Conservation (phyloP, 23 tunicate genomes). For the Styela clava region DNA sequence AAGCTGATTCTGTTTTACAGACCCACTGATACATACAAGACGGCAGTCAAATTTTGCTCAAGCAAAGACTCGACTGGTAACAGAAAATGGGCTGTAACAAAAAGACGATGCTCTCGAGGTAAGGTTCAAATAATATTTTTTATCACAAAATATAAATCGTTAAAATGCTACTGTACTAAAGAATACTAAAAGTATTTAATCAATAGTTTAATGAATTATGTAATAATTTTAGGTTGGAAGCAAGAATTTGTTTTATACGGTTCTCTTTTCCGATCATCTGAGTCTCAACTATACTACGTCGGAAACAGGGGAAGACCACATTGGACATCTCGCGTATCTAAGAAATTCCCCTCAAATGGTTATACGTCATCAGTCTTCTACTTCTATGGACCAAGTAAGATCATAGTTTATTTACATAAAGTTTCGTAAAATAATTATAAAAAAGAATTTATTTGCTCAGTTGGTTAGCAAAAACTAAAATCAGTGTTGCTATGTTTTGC, state of each 20-base stretch:
- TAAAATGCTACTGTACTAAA: too few species aligned
- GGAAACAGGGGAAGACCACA: slow-evolving; percentile 44
- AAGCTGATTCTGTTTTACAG: too few species aligned
- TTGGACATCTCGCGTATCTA: slow-evolving; percentile 47
- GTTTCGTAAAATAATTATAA: slow-evolving; percentile 1
- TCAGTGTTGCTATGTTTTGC: too few species aligned
- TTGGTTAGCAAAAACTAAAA: too few species aligned
- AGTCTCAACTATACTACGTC: slow-evolving; percentile 21
- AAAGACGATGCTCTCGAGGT: slow-evolving; percentile 41
- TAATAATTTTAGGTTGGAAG: slow-evolving; percentile 67
- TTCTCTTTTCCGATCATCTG: neutral
- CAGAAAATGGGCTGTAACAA: slow-evolving; percentile 28
- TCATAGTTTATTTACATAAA: neutral
- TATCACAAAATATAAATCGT: too few species aligned
- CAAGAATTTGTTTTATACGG: slow-evolving; percentile 45
- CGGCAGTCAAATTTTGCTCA: slow-evolving; percentile 28
- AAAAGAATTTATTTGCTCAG: too few species aligned
- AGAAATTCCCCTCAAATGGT: slow-evolving; percentile 40
- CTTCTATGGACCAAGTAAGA: slow-evolving; percentile 67
- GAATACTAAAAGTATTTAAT: too few species aligned
- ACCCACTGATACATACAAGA: slow-evolving; percentile 26
- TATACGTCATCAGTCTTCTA: slow-evolving; percentile 30
- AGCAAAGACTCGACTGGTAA: slow-evolving; percentile 8
- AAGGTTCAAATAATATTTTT: too few species aligned
- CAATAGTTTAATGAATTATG: too few species aligned